Evolutionary conservation across 2,113 vertebrate species (phyloP).

Genomic region (Serinus canaria): DNA sequence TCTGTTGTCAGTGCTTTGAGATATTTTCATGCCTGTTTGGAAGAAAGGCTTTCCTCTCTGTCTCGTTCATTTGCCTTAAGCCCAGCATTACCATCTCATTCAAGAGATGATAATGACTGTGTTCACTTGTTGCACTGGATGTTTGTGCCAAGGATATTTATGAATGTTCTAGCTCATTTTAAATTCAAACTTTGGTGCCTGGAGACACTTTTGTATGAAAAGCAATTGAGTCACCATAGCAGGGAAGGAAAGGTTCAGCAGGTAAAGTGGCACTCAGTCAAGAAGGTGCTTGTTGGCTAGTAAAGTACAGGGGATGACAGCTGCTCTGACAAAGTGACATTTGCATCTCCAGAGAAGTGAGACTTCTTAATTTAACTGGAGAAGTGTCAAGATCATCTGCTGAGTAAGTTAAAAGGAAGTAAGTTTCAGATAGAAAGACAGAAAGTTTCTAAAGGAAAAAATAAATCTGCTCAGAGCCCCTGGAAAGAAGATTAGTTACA

Average conservation of each 20-base stretch:
- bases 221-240: neutral
- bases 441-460: constrained; percentile 13
- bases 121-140: neutral
- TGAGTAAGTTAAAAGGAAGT: constrained; percentile 16
- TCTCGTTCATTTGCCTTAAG: neutral
- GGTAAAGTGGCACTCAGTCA: neutral
- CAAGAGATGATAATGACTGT: neutral
- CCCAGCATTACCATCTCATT: neutral
- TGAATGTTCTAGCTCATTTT: neutral
- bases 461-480: neutral
- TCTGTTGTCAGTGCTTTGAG: neutral
- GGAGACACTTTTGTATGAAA: neutral
- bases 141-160: neutral
- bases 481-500: neutral
- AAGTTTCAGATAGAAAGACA: constrained; percentile 1
- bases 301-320: constrained; percentile 34
- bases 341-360: constrained; percentile 51
- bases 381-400: constrained; percentile 49
- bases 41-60: neutral
- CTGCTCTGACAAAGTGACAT: constrained; percentile 54
- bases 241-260: neutral
- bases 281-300: constrained; percentile 22
- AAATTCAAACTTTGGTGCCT: neutral
- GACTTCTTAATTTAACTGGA: constrained; percentile 52
- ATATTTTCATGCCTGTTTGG: neutral